Evolutionary conservation across 2,113 vertebrate species (phyloP).

Genomic region (Prochilodus magdalenae): DNA sequence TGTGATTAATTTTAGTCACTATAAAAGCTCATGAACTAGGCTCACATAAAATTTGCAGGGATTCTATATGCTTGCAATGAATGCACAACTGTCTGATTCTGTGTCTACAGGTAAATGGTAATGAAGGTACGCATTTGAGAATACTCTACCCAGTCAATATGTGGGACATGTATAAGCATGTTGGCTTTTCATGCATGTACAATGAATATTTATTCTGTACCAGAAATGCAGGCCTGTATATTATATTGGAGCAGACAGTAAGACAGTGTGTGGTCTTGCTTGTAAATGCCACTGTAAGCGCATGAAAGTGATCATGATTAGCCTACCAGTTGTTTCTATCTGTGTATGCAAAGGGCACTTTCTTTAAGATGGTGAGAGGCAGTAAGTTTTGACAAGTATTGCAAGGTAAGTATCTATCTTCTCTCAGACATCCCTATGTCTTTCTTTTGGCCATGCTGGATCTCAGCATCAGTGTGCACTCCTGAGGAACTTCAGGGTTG

Average conservation of each 20-base stretch:
- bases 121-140: neutral
- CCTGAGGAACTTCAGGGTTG: conserved; percentile 86
- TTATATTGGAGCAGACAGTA: neutral
- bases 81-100: neutral
- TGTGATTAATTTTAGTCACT: conserved; percentile 35
- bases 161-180: neutral
- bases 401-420: conserved; percentile 23
- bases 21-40: conserved; percentile 14
- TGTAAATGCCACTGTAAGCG: neutral
- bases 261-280: neutral
- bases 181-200: neutral
- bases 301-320: too few relatives aligned
- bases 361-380: conserved; percentile 28
- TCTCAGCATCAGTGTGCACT: conserved; percentile 92
- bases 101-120: neutral
- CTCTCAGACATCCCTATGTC: conserved; percentile 58
- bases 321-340: neutral
- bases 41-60: neutral
- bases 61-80: neutral
- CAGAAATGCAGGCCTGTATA: neutral
- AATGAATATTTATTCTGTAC: conserved; percentile 9
- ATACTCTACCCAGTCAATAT: neutral
- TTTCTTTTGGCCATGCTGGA: conserved; percentile 88
- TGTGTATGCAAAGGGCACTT: conserved; percentile 36
- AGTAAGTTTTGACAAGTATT: conserved; percentile 43